Conservation (phyloP, 1,140 invertebrate genomes). For the Magallana angulata region DNA sequence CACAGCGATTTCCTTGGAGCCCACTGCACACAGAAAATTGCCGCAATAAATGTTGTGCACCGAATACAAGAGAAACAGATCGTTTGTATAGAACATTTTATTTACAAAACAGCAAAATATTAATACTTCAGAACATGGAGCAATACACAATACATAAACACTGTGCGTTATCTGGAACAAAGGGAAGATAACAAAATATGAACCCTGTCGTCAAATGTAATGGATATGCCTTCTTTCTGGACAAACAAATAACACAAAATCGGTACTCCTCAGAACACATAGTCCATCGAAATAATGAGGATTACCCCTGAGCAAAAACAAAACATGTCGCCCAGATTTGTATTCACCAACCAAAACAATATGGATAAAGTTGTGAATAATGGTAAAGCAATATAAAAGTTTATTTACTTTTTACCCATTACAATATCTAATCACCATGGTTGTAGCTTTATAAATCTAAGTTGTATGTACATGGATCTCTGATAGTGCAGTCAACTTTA, state of each 20-base stretch:
- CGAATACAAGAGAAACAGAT: background rate
- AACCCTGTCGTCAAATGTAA: background rate
- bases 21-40: background rate
- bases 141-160: conserved; percentile 9
- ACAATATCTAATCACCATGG: no score
- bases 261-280: background rate
- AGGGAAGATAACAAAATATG: background rate
- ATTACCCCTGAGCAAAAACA: conserved; percentile 1
- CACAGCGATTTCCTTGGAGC: conserved; percentile 14
- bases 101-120: conserved; percentile 24
- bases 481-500: no score
- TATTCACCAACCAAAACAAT: background rate
- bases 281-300: conserved; percentile 4
- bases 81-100: conserved; percentile 27
- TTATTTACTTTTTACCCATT: no score
- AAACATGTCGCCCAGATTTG: background rate
- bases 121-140: background rate
- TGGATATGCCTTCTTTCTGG: background rate
- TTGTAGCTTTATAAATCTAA: no score
- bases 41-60: background rate
- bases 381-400: no score
- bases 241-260: background rate
- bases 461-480: no score
- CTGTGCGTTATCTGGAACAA: conserved; percentile 27
- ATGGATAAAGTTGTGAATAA: background rate